phyloP scores from a whole-genome alignment of 2,888 invertebrate species.

The Keiferia lycopersicella region DNA sequence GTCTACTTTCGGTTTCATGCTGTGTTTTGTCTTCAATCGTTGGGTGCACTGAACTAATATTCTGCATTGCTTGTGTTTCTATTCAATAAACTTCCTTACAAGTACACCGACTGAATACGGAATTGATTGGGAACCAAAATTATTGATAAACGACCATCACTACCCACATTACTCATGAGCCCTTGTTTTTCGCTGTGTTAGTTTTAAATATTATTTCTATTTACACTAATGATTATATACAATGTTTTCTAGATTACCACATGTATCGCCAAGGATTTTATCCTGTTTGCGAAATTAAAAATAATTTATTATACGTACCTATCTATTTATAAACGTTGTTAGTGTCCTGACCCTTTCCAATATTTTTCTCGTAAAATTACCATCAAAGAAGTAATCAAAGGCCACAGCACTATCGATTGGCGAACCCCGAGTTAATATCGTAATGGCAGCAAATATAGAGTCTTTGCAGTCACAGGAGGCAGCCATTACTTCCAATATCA shows the following conservation, averaged over 20 bases:
- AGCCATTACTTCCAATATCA: constrained; percentile 62
- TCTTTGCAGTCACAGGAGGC: constrained; percentile 43
- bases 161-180: too few relatives aligned
- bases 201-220: too few relatives aligned
- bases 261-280: too few relatives aligned
- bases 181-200: too few relatives aligned
- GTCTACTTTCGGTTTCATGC: constrained; percentile 21
- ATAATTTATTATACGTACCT: too few relatives aligned
- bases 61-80: not conserved
- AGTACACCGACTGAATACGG: too few relatives aligned
- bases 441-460: constrained; percentile 49
- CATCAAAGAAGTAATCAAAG: constrained; percentile 13
- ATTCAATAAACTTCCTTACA: not conserved
- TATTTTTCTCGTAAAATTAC: not conserved
- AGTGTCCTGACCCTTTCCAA: not conserved
- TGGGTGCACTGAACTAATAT: not conserved
- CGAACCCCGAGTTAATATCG: constrained; percentile 43
- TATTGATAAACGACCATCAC: too few relatives aligned
- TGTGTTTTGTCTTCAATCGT: constrained; percentile 9
- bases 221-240: too few relatives aligned
- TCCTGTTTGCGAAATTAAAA: too few relatives aligned
- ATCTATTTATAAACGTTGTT: not conserved
- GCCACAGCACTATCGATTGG: not conserved
- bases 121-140: too few relatives aligned
- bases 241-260: too few relatives aligned